These are phyloP conservation scores for Sarcophaga carnaria DNA, from an alignment of 2,888 invertebrate genomes.

Conservation along the genomic window DNA sequence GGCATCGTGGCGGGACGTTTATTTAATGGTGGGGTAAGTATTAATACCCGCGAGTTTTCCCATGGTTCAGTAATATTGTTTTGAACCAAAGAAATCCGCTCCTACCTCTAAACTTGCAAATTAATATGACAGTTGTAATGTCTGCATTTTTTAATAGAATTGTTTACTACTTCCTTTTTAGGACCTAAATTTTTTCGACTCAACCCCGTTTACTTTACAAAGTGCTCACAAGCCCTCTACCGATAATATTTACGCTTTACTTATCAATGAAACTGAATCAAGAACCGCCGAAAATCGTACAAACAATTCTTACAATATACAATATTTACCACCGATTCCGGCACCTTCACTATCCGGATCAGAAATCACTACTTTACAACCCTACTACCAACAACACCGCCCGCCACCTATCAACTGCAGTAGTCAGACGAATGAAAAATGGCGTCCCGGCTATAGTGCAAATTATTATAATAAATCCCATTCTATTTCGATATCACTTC, in stretches of 20 bases:
- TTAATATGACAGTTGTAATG: neutral
- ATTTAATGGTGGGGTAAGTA: conserved; percentile 75
- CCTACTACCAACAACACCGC: conserved; percentile 33
- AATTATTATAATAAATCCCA: conserved; percentile 69
- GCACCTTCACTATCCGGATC: conserved; percentile 29
- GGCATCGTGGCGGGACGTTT: conserved; percentile 79
- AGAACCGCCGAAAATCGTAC: conserved; percentile 51
- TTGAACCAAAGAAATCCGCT: too few relatives aligned
- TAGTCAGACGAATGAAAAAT: conserved; percentile 75
- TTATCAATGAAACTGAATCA: conserved; percentile 70
- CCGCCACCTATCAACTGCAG: conserved; percentile 35
- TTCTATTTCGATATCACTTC: conserved; percentile 74
- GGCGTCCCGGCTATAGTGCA: conserved; percentile 70
- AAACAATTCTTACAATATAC: conserved; percentile 28
- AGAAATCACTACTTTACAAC: conserved; percentile 38
- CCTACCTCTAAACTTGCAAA: neutral
- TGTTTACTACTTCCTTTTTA: conserved; percentile 45
- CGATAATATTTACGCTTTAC: conserved; percentile 73
- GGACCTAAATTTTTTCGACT: conserved; percentile 73
- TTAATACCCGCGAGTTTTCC: too few relatives aligned
- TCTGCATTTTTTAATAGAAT: too few relatives aligned
- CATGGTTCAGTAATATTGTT: too few relatives aligned
- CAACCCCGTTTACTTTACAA: conserved; percentile 61
- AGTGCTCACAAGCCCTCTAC: conserved; percentile 64
- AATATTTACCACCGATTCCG: conserved; percentile 44